phyloP scores from a whole-genome alignment of 1,140 invertebrate genomes.

The Samia ricini region DNA sequence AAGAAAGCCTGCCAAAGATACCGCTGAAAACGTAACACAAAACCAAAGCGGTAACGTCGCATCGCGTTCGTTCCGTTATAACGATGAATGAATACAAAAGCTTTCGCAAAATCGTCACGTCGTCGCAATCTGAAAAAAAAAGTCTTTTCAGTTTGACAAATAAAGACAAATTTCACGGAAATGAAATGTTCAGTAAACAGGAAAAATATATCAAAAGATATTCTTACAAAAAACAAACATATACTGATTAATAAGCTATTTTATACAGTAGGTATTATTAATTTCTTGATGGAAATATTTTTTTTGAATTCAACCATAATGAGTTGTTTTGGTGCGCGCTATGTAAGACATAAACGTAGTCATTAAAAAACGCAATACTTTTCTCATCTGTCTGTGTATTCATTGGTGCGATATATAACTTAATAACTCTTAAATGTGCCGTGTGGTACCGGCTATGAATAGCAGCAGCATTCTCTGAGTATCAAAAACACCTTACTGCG shows the following conservation, averaged over 20 bases:
- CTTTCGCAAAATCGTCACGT: neutral
- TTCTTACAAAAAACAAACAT: neutral
- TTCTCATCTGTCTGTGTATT: no score
- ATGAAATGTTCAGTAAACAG: neutral
- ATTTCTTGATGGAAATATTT: no score
- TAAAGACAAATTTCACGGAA: neutral
- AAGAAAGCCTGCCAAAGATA: neutral
- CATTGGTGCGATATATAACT: no score
- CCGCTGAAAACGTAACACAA: neutral
- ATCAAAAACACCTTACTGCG: no score
- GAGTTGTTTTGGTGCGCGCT: no score
- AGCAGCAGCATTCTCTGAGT: no score
- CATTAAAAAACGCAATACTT: no score
- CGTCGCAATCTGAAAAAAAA: neutral
- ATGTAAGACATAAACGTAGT: no score
- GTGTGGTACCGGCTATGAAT: no score
- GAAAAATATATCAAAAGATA: neutral
- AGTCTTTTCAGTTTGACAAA: neutral
- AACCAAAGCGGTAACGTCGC: neutral
- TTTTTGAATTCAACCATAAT: no score
- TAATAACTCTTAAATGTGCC: no score
- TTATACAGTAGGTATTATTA: no score
- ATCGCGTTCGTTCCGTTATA: neutral
- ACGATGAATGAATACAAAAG: neutral
- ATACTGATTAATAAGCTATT: neutral